Percentiles rank a stretch among this genome's conserved stretches.
Evolutionary conservation across 2,113 vertebrate genomes (phyloP).

Genomic region (Larimichthys crocea): DNA sequence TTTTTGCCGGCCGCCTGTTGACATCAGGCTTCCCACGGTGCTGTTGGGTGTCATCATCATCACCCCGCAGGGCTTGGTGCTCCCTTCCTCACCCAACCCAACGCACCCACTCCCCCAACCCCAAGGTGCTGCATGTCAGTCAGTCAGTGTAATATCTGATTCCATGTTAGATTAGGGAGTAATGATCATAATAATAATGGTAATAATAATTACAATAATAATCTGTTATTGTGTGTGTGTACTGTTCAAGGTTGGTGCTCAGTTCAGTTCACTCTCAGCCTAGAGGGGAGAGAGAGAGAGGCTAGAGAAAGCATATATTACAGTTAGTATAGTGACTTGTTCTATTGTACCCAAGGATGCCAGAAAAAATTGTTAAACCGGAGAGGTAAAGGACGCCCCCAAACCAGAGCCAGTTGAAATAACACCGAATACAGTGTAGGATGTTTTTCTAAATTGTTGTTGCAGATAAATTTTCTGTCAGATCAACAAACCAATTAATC

Average conservation of each 20-base stretch:
- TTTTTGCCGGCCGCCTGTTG: conserved; percentile 68
- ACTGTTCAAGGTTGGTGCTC: conserved; percentile 81
- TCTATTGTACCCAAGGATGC: conserved; percentile 74
- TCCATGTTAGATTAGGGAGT: conserved; percentile 84
- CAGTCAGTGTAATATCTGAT: conserved; percentile 80
- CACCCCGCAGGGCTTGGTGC: conserved; percentile 67
- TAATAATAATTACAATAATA: conserved; percentile 83
- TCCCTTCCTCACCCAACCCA: conserved; percentile 21
- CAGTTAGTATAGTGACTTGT: conserved; percentile 83
- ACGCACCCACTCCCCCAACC: background rate
- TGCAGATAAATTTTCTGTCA: too few relatives aligned
- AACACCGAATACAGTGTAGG: background rate
- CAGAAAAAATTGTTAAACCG: conserved; percentile 53
- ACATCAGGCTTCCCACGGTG: conserved; percentile 61
- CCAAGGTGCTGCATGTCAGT: conserved; percentile 83
- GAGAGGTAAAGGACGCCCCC: conserved; percentile 44
- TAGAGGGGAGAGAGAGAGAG: conserved; percentile 68
- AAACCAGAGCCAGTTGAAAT: conserved; percentile 60
- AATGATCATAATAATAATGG: conserved; percentile 80
- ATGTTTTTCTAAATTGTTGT: too few relatives aligned
- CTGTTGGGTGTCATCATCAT: conserved; percentile 65
- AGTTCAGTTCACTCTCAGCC: conserved; percentile 81
- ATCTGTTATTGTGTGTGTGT: conserved; percentile 82
- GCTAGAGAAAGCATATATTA: conserved; percentile 79
- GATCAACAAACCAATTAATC: too few relatives aligned